Percentiles rank a stretch among this genome's conserved stretches.
These are phyloP conservation scores for Subacronicta megacephala DNA, from an alignment of 2,888 invertebrate species.

Conservation along the genomic window DNA sequence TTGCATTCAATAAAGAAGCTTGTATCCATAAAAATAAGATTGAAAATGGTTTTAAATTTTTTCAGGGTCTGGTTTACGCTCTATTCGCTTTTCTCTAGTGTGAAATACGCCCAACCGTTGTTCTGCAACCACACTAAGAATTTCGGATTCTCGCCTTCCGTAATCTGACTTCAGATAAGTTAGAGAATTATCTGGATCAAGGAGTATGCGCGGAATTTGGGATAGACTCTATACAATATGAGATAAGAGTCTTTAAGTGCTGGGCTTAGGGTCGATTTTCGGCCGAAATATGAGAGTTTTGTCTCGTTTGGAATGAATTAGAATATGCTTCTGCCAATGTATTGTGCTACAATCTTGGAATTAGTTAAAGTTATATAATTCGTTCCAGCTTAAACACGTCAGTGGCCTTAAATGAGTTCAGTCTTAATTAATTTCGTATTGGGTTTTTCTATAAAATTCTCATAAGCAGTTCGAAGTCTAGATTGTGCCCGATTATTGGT, in stretches of 20 bases:
- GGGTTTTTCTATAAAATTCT: no score
- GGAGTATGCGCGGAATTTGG: slow-evolving; percentile 45
- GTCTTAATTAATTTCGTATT: no score
- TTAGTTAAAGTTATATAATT: slow-evolving; percentile 36
- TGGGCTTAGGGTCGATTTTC: slow-evolving; percentile 43
- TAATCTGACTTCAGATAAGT: slow-evolving; percentile 59
- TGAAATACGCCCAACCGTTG: slow-evolving; percentile 48
- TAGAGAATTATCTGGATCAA: slow-evolving; percentile 58
- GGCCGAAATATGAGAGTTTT: slow-evolving; percentile 6
- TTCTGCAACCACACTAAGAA: slow-evolving; percentile 55
- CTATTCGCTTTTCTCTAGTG: slow-evolving; percentile 35
- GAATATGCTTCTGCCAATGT: slow-evolving; percentile 33
- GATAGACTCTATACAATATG: slow-evolving; percentile 46
- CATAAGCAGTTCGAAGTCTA: no score
- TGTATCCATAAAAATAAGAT: neutral
- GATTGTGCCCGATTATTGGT: no score
- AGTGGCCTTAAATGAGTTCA: slow-evolving; percentile 5
- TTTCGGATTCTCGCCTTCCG: slow-evolving; percentile 56
- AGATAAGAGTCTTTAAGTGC: slow-evolving; percentile 35
- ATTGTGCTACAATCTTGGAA: slow-evolving; percentile 41
- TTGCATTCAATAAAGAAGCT: slow-evolving; percentile 1
- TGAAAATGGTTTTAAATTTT: neutral
- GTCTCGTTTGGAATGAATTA: slow-evolving; percentile 38
- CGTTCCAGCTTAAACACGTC: slow-evolving; percentile 17
- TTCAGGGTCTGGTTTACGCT: slow-evolving; percentile 16